Base-by-base conservation (phyloP, 2,888 invertebrate species). In the Chymomyza caudatula region DNA sequence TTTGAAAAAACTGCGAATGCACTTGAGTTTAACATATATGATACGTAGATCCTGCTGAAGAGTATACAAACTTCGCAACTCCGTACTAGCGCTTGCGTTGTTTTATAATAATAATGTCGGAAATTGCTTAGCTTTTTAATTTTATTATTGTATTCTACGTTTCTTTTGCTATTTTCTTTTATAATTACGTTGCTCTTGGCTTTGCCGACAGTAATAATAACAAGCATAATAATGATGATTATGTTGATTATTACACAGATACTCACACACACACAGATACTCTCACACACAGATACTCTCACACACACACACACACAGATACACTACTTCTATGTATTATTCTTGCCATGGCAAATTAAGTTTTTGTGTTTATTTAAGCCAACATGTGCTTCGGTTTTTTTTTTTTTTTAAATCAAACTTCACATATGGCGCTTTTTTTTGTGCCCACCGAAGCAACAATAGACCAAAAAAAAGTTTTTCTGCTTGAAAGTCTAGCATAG, bases 321-420 rank as follows among this genome's bases (percentile, higher is more conserved):
- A 25, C 2, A 5, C 25, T 25, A 25, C 6, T 0, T 37, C 2
- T 37, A 11, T 37, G 29, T 37, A 47, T 47, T 47, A 47, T 47
- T 47, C 19, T 47, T 60, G 60, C 66, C 61, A 62, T 54, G 60
- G 69, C 68, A 74, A 80, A 75, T 83, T 73, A 69, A 63, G 65
- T 69, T 82, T 37, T 68, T 63, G 67, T 82, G 80, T 85, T 82
- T 85, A 79, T 77, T 74, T 85, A 47, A 17, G 47, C 19, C 17
- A 17, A 19, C 19, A 19, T 47, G 47, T 47, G 47, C 19, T 15
- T 0, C 2, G 43, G 37, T 43, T 62, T 55, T 51, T 63, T 68
- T 71, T 69, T 79, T 64, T 67, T 5, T 58, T 58, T 71, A 77
- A 82, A 80, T 78, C 72, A 11, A 11, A 29, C 29, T 29, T 29